Evolutionary conservation across 2,113 vertebrate species (phyloP), one percentile per base, ranked within the genome.

Genomic region (Mystacornis crossleyi): DNA sequence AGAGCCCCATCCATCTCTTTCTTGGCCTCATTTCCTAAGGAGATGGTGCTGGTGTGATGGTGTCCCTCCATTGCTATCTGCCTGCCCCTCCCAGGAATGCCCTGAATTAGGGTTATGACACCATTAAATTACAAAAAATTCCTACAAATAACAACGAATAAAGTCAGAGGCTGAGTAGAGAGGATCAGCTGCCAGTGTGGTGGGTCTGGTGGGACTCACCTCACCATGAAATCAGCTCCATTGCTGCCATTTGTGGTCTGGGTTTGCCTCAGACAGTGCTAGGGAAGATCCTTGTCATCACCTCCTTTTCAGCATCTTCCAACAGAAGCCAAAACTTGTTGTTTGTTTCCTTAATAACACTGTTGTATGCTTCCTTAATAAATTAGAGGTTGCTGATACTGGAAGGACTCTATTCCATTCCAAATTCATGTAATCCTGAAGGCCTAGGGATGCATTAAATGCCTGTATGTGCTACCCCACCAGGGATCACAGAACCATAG

Each of bases 61-160:
- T 86, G 66, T 36, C 9, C 21, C 9, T 67, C 18, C n/a, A 31
- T 25, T 6, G 1, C 28, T 64, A 15, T n/a, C 33, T 54, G n/a
- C 29, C 14, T 1, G 0, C 20, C 11, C 4, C 54, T 95, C 6
- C 31, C 36, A 61, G 72, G 12, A 77, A 8, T 4, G 1, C 10
- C 18, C 23, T 64, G 38, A 66, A 73, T 61, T 77, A 45, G 14
- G 14, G 8, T 25, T 0, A 1, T 62, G 45, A 18, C 6, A 18
- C 5, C 25, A 60, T 20, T 79, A 57, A 64, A 36, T 72, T 40
- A 28, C 25, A 71, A 34, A 24, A 53, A 10, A 16, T 31, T 42
- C 8, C 29, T 64, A 20, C 12, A 34, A 91, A 77, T 21, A 3
- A 20, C 36, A 24, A 11, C 5, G 4, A 29, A 69, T 67, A 48